Conservation (phyloP, 2,113 vertebrate genomes). For the Cariama cristata region DNA sequence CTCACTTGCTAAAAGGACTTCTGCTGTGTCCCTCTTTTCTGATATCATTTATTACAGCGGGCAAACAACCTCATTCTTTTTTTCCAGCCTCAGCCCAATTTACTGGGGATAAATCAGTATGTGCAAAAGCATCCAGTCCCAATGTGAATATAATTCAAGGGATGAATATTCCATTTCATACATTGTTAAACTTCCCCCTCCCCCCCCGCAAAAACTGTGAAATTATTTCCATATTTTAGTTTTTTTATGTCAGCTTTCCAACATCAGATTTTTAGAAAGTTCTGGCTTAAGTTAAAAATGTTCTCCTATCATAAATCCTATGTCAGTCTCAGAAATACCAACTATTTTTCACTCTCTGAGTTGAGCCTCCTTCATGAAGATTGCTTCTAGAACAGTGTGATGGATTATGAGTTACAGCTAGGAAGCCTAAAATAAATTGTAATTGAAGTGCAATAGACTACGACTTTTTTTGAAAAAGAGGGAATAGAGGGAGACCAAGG, state of each 20-base stretch:
- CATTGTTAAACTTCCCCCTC: not conserved
- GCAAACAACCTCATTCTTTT: not conserved
- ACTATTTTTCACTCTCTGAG: not conserved
- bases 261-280: not conserved
- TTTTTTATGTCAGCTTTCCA: not conserved
- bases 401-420: not conserved
- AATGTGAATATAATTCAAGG: not conserved
- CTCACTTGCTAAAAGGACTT: constrained; percentile 14
- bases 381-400: not conserved
- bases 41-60: not conserved
- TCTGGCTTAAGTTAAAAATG: not conserved
- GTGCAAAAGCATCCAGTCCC: not conserved
- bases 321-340: not conserved
- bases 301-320: not conserved
- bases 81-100: not conserved
- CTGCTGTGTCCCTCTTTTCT: not conserved
- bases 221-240: not conserved
- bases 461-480: not conserved
- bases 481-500: not conserved
- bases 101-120: not conserved
- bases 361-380: not conserved
- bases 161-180: not conserved
- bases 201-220: not conserved
- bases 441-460: constrained; percentile 5
- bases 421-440: constrained; percentile 21